phyloP scores from a whole-genome alignment of 2,888 invertebrate species.

The Rhogogaster chlorosoma region DNA sequence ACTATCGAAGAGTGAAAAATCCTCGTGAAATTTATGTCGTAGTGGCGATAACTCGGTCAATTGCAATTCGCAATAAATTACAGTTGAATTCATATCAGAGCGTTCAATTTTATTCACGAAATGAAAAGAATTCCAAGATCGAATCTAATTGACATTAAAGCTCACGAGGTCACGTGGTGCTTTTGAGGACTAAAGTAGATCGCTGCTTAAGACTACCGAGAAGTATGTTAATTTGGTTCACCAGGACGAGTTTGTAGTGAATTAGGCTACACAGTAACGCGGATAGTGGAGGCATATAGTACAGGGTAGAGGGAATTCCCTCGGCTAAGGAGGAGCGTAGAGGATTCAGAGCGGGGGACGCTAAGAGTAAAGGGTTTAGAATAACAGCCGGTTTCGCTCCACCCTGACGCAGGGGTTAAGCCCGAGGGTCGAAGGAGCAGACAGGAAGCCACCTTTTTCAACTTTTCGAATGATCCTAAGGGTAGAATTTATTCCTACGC shows the following conservation, averaged over 20 bases:
- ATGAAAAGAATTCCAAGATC: background rate
- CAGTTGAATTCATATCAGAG: no score
- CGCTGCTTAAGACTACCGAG: constrained; percentile 25
- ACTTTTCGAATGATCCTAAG: constrained; percentile 5
- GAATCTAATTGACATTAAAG: background rate
- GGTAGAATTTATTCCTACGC: background rate
- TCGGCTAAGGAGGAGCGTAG: background rate
- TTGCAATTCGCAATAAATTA: background rate
- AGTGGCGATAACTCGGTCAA: background rate
- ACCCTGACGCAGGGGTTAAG: constrained; percentile 3
- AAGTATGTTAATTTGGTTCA: constrained; percentile 41
- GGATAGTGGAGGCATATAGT: constrained; percentile 14
- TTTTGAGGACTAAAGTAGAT: constrained; percentile 7
- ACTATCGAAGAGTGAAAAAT: constrained; percentile 19
- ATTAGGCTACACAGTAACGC: constrained; percentile 24
- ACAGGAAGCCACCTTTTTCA: constrained; percentile 4
- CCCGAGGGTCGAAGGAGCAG: constrained; percentile 17
- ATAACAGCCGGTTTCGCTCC: constrained; percentile 31
- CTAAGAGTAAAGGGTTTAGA: constrained; percentile 35
- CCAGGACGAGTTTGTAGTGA: constrained; percentile 23
- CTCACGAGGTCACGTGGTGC: background rate
- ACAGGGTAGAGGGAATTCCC: background rate
- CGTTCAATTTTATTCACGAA: background rate
- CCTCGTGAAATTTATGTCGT: background rate
- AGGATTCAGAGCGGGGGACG: background rate